Conservation (phyloP, 2,113 vertebrate genomes). For the Machaerirhynchus nigripectus region DNA sequence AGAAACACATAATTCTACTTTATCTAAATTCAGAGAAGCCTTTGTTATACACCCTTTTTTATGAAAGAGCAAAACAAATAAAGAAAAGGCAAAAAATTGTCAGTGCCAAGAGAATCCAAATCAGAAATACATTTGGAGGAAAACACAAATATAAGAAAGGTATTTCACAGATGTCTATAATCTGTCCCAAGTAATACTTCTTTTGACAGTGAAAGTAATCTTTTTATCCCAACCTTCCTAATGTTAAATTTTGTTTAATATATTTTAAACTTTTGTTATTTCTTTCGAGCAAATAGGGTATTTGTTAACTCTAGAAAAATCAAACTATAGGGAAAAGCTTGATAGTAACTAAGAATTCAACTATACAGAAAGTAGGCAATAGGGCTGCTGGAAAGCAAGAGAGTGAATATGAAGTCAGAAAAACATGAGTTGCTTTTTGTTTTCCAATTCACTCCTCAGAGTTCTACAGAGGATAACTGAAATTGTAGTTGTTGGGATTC, state of each 20-base stretch:
- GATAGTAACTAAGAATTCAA: not conserved
- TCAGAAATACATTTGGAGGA: not conserved
- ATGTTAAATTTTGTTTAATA: not conserved
- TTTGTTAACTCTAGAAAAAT: not conserved
- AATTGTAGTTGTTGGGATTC: not conserved
- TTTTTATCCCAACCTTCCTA: not conserved
- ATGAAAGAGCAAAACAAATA: not conserved
- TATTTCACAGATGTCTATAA: not conserved
- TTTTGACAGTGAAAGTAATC: not conserved
- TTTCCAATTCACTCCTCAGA: not conserved
- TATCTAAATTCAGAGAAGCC: not conserved
- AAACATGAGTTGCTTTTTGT: not conserved
- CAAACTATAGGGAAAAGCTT: not conserved
- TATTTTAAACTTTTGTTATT: not conserved
- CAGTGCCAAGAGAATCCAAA: not conserved
- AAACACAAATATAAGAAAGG: not conserved
- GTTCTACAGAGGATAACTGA: not conserved
- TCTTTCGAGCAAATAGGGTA: not conserved
- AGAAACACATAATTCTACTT: not conserved
- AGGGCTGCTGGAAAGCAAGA: not conserved
- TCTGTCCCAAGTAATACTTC: not conserved
- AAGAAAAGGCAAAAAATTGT: not conserved
- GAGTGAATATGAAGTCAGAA: not conserved
- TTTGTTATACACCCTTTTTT: not conserved
- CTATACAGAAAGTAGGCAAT: not conserved